A percentile compares a stretch with the other conserved stretches of the same genome.
These are phyloP conservation scores for Zoanthus sansibaricus DNA, from an alignment of 92 coral and sea anemone genomes.

Conservation along the genomic window DNA sequence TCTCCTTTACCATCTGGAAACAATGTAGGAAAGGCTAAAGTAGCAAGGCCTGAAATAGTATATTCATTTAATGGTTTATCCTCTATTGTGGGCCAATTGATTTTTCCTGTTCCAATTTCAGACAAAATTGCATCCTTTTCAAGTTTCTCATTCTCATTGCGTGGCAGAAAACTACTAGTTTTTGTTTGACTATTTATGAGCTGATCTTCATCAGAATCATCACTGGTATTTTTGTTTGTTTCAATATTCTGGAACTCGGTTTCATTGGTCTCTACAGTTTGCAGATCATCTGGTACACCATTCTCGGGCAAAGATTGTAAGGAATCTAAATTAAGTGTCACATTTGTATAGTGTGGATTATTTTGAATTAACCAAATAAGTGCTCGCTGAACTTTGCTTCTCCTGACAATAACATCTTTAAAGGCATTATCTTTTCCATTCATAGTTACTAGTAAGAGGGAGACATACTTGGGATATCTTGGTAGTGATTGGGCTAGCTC, in stretches of 20 bases:
- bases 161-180: conserved; percentile 36
- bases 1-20: conserved; percentile 32
- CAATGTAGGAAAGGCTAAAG: conserved; percentile 22
- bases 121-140: conserved; percentile 18
- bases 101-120: conserved; percentile 6
- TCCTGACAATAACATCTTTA: conserved; percentile 66
- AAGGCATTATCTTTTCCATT: conserved; percentile 57
- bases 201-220: conserved; percentile 35
- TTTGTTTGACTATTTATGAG: conserved; percentile 16
- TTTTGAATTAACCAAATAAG: conserved; percentile 58
- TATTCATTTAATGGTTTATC: conserved; percentile 17
- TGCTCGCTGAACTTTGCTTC: conserved; percentile 56
- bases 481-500: conserved; percentile 60
- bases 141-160: conserved; percentile 8
- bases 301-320: conserved; percentile 37
- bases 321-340: conserved; percentile 53
- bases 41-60: conserved; percentile 17
- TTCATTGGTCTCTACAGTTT: conserved; percentile 49
- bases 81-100: conserved; percentile 9
- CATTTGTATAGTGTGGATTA: conserved; percentile 60
- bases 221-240: conserved; percentile 44
- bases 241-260: conserved; percentile 31
- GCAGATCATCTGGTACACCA: conserved; percentile 55
- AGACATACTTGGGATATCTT: conserved; percentile 44
- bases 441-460: conserved; percentile 64